A percentile compares a stretch with the other conserved stretches of the same genome.
Evolutionary conservation across 2,113 vertebrate species (phyloP).

Genomic region (Rhabdornis inornatus): DNA sequence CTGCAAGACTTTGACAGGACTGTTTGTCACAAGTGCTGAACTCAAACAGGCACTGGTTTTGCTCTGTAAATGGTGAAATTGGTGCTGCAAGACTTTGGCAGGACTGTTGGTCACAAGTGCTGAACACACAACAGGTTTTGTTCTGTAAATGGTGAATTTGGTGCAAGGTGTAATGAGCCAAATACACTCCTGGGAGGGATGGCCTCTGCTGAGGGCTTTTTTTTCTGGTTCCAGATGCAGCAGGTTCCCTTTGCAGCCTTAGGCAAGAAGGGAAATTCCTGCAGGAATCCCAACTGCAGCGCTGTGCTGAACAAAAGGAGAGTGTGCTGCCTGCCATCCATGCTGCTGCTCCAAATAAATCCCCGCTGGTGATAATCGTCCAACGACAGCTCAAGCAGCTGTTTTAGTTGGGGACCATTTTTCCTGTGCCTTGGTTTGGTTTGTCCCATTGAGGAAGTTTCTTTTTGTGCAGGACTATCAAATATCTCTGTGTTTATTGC

Average conservation of each 20-base stretch:
- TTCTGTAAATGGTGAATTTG: too few relatives aligned
- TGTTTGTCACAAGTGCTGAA: background rate
- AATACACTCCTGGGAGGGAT: background rate
- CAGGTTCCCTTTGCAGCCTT: background rate
- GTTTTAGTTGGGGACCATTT: background rate
- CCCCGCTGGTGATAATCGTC: fast-evolving
- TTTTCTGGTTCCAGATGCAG: background rate
- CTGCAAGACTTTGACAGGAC: background rate
- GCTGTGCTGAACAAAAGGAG: background rate
- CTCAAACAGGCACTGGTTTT: background rate
- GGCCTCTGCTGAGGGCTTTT: background rate
- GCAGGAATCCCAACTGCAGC: background rate
- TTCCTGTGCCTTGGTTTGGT: background rate
- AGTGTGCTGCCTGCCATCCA: background rate
- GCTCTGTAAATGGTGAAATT: background rate
- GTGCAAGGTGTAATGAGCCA: background rate
- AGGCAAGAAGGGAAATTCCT: background rate
- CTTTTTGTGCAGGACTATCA: background rate
- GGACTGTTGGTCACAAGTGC: too few relatives aligned
- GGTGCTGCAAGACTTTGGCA: too few relatives aligned
- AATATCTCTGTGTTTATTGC: background rate
- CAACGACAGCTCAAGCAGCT: background rate
- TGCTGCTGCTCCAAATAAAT: background rate
- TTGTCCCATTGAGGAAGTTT: background rate
- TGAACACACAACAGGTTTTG: too few relatives aligned